Conservation (phyloP, 1,140 invertebrate species). For the Zophobas atratus region DNA sequence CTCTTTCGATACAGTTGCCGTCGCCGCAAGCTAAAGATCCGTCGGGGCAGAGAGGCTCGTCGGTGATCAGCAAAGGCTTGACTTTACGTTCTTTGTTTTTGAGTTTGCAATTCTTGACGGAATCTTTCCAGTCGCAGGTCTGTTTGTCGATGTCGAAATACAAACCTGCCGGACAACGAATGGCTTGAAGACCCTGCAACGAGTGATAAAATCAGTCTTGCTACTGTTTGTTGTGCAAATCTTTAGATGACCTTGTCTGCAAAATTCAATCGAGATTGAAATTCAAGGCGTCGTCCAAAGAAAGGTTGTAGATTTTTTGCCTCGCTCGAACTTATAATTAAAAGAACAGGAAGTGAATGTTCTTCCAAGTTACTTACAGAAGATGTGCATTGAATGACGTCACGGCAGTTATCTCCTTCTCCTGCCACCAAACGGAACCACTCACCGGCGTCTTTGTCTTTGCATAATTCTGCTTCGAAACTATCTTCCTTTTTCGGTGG, state of each 20-base stretch:
- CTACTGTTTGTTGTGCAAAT: background rate
- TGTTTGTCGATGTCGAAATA: conserved; percentile 97
- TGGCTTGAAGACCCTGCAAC: conserved; percentile 88
- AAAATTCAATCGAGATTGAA: background rate
- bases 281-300: conserved; percentile 8
- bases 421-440: conserved; percentile 93
- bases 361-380: conserved; percentile 75
- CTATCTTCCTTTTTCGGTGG: conserved; percentile 85
- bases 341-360: conserved; percentile 21
- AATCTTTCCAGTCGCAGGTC: conserved; percentile 95
- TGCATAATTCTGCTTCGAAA: conserved; percentile 91
- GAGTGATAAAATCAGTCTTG: conserved; percentile 9
- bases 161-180: conserved; percentile 92
- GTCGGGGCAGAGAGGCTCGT: conserved; percentile 92
- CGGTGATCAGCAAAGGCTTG: conserved; percentile 90
- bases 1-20: conserved; percentile 88
- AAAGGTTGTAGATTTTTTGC: background rate
- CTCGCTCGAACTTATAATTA: background rate
- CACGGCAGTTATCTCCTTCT: conserved; percentile 93
- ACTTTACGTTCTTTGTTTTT: conserved; percentile 93
- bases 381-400: conserved; percentile 96
- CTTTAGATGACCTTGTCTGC: background rate
- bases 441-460: conserved; percentile 95
- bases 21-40: conserved; percentile 91
- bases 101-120: conserved; percentile 93